These are phyloP conservation scores for Pilophorus perplexus DNA, from an alignment of 2,888 invertebrate species.

Conservation along the genomic window DNA sequence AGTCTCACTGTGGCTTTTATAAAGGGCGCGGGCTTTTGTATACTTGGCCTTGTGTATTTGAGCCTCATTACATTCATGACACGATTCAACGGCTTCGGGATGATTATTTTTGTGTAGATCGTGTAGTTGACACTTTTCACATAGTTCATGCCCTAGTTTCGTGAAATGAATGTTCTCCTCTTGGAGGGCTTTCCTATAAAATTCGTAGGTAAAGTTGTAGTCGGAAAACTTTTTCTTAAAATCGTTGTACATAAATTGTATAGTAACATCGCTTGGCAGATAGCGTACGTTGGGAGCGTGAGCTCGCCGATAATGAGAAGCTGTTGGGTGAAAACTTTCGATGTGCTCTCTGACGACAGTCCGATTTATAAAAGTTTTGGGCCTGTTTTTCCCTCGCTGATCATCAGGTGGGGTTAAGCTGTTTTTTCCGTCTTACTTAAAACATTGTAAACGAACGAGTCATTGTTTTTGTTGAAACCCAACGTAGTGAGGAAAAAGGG, in stretches of 20 bases:
- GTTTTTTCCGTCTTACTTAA: constrained; percentile 32
- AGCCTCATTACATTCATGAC: not conserved
- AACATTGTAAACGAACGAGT: constrained; percentile 13
- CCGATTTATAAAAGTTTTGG: constrained; percentile 21
- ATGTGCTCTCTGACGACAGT: constrained; percentile 43
- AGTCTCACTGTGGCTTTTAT: not conserved
- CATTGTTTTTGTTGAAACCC: constrained; percentile 41
- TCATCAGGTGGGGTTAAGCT: constrained; percentile 31
- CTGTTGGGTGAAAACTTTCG: constrained; percentile 41
- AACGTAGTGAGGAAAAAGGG: constrained; percentile 37
- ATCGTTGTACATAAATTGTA: constrained; percentile 32
- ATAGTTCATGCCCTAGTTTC: constrained; percentile 26
- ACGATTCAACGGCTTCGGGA: not conserved
- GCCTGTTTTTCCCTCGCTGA: constrained; percentile 25
- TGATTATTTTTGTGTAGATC: not conserved
- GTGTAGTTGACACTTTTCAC: not conserved
- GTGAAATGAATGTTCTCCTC: constrained; percentile 38
- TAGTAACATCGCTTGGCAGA: constrained; percentile 44
- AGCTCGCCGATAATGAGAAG: constrained; percentile 46
- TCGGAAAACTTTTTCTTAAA: constrained; percentile 37
- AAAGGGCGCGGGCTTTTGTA: not conserved
- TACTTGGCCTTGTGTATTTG: not conserved
- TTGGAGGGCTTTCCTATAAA: constrained; percentile 28
- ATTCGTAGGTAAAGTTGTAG: constrained; percentile 28
- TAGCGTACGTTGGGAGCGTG: constrained; percentile 46